These are phyloP conservation scores for Hoplostethus mediterraneus DNA, from an alignment of 2,797 vertebrate genomes.

Conservation along the genomic window DNA sequence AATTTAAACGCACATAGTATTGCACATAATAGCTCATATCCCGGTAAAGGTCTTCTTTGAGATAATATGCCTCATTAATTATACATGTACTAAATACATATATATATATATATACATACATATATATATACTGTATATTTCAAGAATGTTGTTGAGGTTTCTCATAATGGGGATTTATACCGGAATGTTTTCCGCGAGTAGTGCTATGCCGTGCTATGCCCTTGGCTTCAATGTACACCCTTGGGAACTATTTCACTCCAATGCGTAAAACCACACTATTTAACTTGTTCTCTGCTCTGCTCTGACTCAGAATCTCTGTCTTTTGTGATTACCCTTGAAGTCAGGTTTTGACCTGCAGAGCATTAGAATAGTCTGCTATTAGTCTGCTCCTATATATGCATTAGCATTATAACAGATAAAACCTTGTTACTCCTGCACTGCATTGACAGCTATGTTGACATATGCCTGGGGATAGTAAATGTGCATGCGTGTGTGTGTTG, in stretches of 20 bases:
- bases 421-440: constrained; percentile 55
- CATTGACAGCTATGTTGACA: constrained; percentile 59
- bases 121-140: too few relatives aligned
- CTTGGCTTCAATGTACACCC: constrained; percentile 57
- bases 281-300: constrained; percentile 63
- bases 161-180: constrained; percentile 19
- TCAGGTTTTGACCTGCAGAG: constrained; percentile 57
- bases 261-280: constrained; percentile 65
- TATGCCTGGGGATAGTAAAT: constrained; percentile 39
- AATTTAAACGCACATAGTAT: constrained; percentile 1
- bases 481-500: constrained; percentile 24
- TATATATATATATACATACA: too few relatives aligned
- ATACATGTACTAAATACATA: too few relatives aligned
- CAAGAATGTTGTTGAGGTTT: too few relatives aligned
- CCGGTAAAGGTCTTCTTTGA: constrained; percentile 19
- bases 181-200: not conserved
- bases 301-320: constrained; percentile 59
- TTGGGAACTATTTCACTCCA: constrained; percentile 56
- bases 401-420: constrained; percentile 62
- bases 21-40: constrained; percentile 5
- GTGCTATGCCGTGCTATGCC: constrained; percentile 43
- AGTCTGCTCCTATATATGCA: constrained; percentile 44
- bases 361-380: not conserved
- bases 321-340: constrained; percentile 74
- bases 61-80: constrained; percentile 1